Evolutionary conservation across 1,140 invertebrate genomes (phyloP).

Genomic region (Drosophila murphyi): DNA sequence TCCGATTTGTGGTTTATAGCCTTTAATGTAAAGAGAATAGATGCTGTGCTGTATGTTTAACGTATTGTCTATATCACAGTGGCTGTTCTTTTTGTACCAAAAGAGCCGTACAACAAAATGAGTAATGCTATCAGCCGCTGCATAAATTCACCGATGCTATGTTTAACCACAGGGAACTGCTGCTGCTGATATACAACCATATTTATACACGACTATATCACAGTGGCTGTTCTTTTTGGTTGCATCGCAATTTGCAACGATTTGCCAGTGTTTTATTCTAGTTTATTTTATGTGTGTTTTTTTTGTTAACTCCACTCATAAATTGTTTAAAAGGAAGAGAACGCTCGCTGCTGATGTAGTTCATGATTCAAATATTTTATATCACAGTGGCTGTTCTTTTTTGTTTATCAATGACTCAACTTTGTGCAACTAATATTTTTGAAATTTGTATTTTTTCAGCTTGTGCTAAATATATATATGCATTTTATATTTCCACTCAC

Average conservation of each 20-base stretch:
- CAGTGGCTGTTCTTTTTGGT: constrained; percentile 84
- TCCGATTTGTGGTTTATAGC: constrained; percentile 24
- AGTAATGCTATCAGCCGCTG: background rate
- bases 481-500: too few species aligned
- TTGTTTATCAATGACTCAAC: constrained; percentile 67
- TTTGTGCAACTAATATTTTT: background rate
- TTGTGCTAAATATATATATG: background rate
- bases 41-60: constrained; percentile 65
- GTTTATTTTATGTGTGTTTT: constrained; percentile 1
- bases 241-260: constrained; percentile 54
- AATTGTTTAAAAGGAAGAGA: constrained; percentile 74
- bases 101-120: constrained; percentile 52
- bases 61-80: constrained; percentile 73
- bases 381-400: constrained; percentile 85
- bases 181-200: constrained; percentile 72
- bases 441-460: background rate
- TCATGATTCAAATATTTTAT: constrained; percentile 54
- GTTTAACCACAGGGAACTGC: constrained; percentile 72
- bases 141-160: background rate
- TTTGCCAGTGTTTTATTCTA: constrained; percentile 28
- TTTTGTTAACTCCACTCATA: constrained; percentile 1
- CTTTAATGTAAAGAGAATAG: constrained; percentile 78
- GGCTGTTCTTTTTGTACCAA: constrained; percentile 83
- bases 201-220: constrained; percentile 59
- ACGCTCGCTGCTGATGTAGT: constrained; percentile 76